These are phyloP conservation scores for Heteromyza rotundicornis DNA, from an alignment of 2,888 invertebrate genomes.

Conservation along the genomic window DNA sequence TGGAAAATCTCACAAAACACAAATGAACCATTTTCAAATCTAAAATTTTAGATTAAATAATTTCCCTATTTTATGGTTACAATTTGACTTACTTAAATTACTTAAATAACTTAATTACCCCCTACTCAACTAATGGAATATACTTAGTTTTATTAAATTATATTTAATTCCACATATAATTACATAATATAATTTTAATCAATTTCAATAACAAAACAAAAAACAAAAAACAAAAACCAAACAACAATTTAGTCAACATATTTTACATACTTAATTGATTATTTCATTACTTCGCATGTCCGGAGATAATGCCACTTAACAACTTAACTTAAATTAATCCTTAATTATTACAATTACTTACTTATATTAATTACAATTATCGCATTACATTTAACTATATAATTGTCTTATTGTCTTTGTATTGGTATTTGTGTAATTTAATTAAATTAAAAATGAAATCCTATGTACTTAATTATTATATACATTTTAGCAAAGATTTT, in stretches of 20 bases:
- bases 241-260: too few relatives aligned
- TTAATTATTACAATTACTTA: conserved; percentile 18
- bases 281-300: too few relatives aligned
- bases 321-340: not conserved
- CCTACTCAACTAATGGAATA: conserved; percentile 7
- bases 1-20: too few relatives aligned
- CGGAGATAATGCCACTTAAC: too few relatives aligned
- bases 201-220: conserved; percentile 13
- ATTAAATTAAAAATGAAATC: conserved; percentile 10
- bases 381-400: not conserved
- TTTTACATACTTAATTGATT: too few relatives aligned
- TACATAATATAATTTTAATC: conserved; percentile 15
- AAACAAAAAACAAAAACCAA: too few relatives aligned
- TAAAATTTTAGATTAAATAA: too few relatives aligned
- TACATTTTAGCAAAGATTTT: conserved; percentile 28
- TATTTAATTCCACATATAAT: conserved; percentile 15
- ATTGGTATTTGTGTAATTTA: conserved; percentile 1
- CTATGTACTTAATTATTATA: conserved; percentile 23
- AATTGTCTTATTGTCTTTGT: not conserved
- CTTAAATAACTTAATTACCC: not conserved
- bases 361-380: not conserved
- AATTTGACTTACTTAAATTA: too few relatives aligned
- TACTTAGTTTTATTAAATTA: conserved; percentile 15
- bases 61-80: too few relatives aligned
- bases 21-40: too few relatives aligned